Conservation (phyloP, 1,140 invertebrate genomes). For the Drosophila nikananu region DNA sequence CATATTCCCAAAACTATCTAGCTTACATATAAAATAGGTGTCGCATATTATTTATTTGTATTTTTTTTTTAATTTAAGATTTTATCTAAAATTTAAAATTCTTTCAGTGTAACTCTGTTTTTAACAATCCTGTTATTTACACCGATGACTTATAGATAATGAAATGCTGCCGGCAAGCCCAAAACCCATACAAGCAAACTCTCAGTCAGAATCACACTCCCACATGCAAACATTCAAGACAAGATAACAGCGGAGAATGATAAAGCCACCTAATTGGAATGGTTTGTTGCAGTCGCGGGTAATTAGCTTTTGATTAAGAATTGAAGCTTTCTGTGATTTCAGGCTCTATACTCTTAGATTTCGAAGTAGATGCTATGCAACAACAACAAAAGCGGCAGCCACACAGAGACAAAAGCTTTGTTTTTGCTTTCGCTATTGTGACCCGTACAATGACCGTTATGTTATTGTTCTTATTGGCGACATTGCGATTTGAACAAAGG, state of each 20-base stretch:
- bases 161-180: conserved; percentile 48
- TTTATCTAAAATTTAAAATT: background rate
- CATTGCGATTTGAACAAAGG: conserved; percentile 62
- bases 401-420: conserved; percentile 27
- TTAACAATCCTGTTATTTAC: conserved; percentile 16
- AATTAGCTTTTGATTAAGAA: conserved; percentile 58
- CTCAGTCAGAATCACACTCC: conserved; percentile 3
- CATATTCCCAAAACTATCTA: too few relatives aligned
- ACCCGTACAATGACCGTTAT: conserved; percentile 66
- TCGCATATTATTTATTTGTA: too few relatives aligned
- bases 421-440: conserved; percentile 37
- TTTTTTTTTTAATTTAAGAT: too few relatives aligned
- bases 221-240: conserved; percentile 1
- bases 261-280: conserved; percentile 42
- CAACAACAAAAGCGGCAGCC: conserved; percentile 5
- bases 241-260: conserved; percentile 18
- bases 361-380: conserved; percentile 28
- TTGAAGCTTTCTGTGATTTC: conserved; percentile 30
- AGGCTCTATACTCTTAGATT: conserved; percentile 18
- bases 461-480: conserved; percentile 64
- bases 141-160: conserved; percentile 36
- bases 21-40: too few relatives aligned
- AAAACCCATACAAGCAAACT: conserved; percentile 21
- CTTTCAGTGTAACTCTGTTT: conserved; percentile 10
- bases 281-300: conserved; percentile 38